phyloP scores from a whole-genome alignment of 1,140 invertebrate species.

The Caenorhabditis elegans region DNA sequence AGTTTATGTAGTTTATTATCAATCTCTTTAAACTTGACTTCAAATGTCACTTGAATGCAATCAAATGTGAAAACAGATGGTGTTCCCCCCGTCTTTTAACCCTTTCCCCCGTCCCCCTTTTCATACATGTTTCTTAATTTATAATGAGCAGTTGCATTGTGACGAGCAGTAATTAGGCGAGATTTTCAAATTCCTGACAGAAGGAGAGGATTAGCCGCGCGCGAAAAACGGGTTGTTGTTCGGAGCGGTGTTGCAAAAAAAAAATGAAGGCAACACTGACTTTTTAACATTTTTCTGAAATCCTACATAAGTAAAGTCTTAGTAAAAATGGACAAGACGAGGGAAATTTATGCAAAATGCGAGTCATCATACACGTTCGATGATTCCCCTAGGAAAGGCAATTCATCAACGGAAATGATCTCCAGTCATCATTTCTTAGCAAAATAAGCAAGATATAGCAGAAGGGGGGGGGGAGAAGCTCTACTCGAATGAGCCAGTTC shows the following conservation, averaged over 20 bases:
- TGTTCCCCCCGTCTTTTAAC: too few species aligned
- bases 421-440: slow-evolving; percentile 22
- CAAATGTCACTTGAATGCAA: background rate
- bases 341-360: slow-evolving; percentile 26
- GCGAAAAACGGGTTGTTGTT: background rate
- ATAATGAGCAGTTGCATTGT: slow-evolving; percentile 26
- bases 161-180: slow-evolving; percentile 18
- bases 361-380: slow-evolving; percentile 26
- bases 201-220: background rate
- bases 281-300: background rate
- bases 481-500: background rate
- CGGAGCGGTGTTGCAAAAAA: background rate
- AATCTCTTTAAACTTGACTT: background rate
- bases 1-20: background rate
- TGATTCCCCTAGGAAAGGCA: slow-evolving; percentile 26
- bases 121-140: slow-evolving; percentile 24
- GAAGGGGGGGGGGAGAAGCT: background rate
- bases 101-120: background rate
- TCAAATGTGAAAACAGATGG: slow-evolving; percentile 18
- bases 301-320: slow-evolving; percentile 27
- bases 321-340: background rate
- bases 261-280: slow-evolving; percentile 14
- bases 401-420: slow-evolving; percentile 33
- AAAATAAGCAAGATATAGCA: background rate
- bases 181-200: slow-evolving; percentile 14